Conservation (phyloP, 2,888 invertebrate genomes). For the Sympetrum striolatum region DNA sequence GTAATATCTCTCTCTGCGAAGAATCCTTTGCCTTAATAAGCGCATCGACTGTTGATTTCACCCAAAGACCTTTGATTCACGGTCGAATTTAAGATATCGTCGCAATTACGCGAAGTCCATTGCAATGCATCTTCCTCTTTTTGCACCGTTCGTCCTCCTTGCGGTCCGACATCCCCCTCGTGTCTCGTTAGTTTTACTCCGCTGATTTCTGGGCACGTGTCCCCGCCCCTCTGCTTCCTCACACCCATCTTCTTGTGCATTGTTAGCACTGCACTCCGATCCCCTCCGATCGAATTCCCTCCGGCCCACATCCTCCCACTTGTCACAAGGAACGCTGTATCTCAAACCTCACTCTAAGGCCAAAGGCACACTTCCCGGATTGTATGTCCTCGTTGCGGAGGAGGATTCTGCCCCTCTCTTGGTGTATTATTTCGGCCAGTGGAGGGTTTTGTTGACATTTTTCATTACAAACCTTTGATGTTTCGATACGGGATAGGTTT, state of each 20-base stretch:
- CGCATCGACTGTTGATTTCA: too few relatives aligned
- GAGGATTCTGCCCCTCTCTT: not conserved
- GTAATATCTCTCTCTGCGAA: too few relatives aligned
- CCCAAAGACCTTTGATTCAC: too few relatives aligned
- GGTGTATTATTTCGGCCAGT: not conserved
- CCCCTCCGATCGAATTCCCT: not conserved
- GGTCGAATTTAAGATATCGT: too few relatives aligned
- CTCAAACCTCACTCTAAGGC: not conserved
- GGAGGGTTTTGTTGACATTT: not conserved
- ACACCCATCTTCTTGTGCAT: not conserved
- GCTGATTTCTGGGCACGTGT: conserved; percentile 31
- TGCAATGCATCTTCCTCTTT: not conserved
- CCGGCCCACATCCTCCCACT: not conserved
- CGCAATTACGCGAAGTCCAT: not conserved
- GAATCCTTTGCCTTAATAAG: too few relatives aligned
- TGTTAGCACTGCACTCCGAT: conserved; percentile 10
- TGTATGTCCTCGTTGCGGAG: not conserved
- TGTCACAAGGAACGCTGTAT: not conserved
- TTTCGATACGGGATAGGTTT: not conserved
- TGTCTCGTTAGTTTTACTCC: conserved; percentile 33
- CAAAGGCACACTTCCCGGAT: not conserved
- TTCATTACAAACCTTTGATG: not conserved
- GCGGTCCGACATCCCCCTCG: not conserved
- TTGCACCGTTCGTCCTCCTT: not conserved
- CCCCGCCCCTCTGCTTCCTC: not conserved